Conservation (phyloP, 2,888 invertebrate species). For the Apantesis nais region DNA sequence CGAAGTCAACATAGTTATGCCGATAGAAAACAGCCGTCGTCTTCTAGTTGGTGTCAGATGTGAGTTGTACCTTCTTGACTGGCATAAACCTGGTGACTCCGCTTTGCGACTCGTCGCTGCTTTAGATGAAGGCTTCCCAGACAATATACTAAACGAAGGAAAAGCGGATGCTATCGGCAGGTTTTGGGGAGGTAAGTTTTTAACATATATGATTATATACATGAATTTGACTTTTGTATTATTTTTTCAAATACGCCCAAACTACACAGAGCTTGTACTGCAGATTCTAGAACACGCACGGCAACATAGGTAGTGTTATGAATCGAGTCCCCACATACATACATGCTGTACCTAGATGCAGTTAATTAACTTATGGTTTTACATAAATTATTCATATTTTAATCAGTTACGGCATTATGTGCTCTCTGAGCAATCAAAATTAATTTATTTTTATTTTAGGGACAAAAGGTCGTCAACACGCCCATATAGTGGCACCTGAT, state of each 20-base stretch:
- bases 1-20: conserved; percentile 69
- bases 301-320: neutral
- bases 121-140: conserved; percentile 46
- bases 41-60: conserved; percentile 64
- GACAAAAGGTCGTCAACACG: conserved; percentile 39
- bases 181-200: conserved; percentile 69
- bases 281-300: neutral
- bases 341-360: neutral
- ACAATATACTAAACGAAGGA: conserved; percentile 85
- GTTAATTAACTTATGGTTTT: neutral
- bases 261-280: neutral
- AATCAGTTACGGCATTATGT: neutral
- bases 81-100: conserved; percentile 55
- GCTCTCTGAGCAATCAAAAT: too few species aligned
- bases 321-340: neutral
- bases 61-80: conserved; percentile 66
- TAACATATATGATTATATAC: neutral
- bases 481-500: conserved; percentile 30
- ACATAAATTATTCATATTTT: neutral
- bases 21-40: conserved; percentile 60
- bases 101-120: conserved; percentile 43
- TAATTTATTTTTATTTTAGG: conserved; percentile 28
- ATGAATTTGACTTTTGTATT: too few species aligned
- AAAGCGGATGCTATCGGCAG: conserved; percentile 82
- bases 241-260: neutral